These are phyloP conservation scores for Chionomys nivalis DNA, from an alignment of 2,113 vertebrate genomes.

Conservation along the genomic window DNA sequence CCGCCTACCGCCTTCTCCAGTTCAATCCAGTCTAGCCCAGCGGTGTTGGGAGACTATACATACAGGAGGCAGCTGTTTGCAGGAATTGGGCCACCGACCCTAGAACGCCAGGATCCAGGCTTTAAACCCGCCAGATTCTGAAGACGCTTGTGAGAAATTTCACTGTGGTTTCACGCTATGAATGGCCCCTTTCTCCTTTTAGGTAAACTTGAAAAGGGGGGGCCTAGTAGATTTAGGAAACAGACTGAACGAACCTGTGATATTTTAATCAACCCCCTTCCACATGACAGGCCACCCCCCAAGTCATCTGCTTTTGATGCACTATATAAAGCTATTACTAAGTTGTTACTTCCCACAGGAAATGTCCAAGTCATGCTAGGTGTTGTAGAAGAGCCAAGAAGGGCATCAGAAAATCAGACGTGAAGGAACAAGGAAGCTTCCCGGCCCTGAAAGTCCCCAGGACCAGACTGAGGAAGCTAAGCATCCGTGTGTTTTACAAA, in stretches of 20 bases:
- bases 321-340: neutral
- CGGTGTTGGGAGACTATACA: neutral
- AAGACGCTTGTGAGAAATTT: constrained; percentile 24
- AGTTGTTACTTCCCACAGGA: constrained; percentile 36
- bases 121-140: neutral
- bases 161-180: neutral
- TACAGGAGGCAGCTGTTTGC: constrained; percentile 84
- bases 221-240: neutral
- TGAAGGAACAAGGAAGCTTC: constrained; percentile 71
- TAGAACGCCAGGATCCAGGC: neutral
- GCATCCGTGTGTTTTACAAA: constrained; percentile 58
- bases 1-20: neutral
- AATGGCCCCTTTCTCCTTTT: neutral
- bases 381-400: constrained; percentile 34
- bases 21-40: neutral
- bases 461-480: neutral
- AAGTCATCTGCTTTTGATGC: neutral
- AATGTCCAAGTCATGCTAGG: constrained; percentile 5
- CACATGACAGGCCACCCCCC: neutral
- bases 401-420: constrained; percentile 9
- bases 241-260: neutral
- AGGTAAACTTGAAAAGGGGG: neutral
- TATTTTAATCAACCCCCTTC: constrained; percentile 18
- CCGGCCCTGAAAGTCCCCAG: neutral
- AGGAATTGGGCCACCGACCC: neutral